Base-by-base conservation (phyloP, 2,888 invertebrate genomes). In the Sphaeridia pumilis region DNA sequence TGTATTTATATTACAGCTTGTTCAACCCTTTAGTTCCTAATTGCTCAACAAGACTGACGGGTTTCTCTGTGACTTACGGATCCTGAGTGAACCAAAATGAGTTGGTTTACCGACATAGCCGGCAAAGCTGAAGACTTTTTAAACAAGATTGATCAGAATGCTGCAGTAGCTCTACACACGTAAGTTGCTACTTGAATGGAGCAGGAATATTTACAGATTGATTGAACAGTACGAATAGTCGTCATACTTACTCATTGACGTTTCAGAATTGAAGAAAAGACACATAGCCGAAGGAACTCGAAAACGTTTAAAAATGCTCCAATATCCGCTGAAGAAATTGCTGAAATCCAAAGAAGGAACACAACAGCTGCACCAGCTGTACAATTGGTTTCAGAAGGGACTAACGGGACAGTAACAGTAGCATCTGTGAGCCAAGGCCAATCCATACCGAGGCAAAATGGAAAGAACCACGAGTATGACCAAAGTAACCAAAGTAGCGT, bases 71-170 rank as follows among this genome's bases (percentile, higher is more conserved):
- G n/a, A n/a, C n/a, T n/a, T n/a, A n/a, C n/a, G n/a, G n/a, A n/a
- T n/a, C n/a, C n/a, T n/a, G n/a, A n/a, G n/a, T n/a, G n/a, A 31
- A 7, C 7, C 31, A 54, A 34, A 28, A 83, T 84, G 82, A 78
- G 84, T 60, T 84, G 84, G 84, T 76, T 85, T 54, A 74, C 79
- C 56, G 83, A 79, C 56, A 72, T 84, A 52, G 83, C 84, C 55
- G 83, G 80, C 26, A 83, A 78, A 69, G 84, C 85, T 14, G 85
- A 85, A 67, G 77, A 76, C 66, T 76, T 86, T 54, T 73, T 87
- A 21, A 84, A 83, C 66, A 81, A 80, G 66, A 70, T 86, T 24
- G 85, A 86, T 66, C 78, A 84, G 66, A 80, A 81, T 68, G 83
- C 84, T 24, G 84, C 83, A 1, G 77, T 72, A 21, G 83, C 80